Percentiles rank a stretch among this genome's conserved stretches.
Evolutionary conservation across 1,140 invertebrate species (phyloP).

Genomic region (Acromyrmex heyeri): DNA sequence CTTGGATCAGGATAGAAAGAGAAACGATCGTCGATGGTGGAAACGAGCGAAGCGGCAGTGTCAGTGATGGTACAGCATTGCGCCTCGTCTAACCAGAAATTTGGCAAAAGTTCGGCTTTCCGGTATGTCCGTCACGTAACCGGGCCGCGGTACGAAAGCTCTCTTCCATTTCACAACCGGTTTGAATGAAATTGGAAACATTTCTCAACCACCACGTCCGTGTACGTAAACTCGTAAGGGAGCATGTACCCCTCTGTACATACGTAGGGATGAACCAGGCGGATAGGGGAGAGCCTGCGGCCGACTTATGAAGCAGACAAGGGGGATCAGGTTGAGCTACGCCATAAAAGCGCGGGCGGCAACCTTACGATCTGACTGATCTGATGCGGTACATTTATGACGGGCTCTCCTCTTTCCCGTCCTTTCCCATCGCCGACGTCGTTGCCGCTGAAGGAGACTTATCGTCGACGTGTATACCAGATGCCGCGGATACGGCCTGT

Average conservation of each 20-base stretch:
- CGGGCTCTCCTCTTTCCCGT: constrained; percentile 9
- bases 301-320: constrained; percentile 69
- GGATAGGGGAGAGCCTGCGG: constrained; percentile 19
- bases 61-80: constrained; percentile 47
- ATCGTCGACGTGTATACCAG: constrained; percentile 57
- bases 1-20: constrained; percentile 22
- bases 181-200: constrained; percentile 86
- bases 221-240: constrained; percentile 18
- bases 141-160: constrained; percentile 69
- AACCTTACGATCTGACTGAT: constrained; percentile 71
- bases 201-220: constrained; percentile 78
- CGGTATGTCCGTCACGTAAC: constrained; percentile 84
- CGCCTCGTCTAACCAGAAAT: constrained; percentile 72
- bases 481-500: constrained; percentile 65
- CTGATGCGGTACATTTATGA: constrained; percentile 68
- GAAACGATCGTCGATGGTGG: constrained; percentile 41
- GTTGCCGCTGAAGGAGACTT: constrained; percentile 58
- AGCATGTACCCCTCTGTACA: not conserved
- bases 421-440: constrained; percentile 49
- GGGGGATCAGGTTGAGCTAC: constrained; percentile 45
- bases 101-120: constrained; percentile 76
- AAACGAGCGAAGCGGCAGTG: constrained; percentile 8
- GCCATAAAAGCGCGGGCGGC: constrained; percentile 65
- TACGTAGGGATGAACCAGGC: constrained; percentile 12
- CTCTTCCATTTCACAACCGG: constrained; percentile 77